Percentiles rank a stretch among this genome's conserved stretches.
Evolutionary conservation across 2,888 invertebrate species (phyloP).

Genomic region (Melanotus villosus): DNA sequence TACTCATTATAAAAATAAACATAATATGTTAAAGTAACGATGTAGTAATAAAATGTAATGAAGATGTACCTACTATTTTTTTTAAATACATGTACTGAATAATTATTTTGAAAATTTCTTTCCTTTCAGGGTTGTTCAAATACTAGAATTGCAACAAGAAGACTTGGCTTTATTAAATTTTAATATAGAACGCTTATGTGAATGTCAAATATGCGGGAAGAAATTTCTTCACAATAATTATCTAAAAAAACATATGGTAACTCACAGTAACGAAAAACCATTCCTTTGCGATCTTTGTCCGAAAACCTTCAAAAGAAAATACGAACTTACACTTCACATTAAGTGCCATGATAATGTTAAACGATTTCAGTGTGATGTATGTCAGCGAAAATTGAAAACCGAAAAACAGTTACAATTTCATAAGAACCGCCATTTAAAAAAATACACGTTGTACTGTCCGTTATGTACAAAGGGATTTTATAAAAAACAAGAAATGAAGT

Average conservation of each 20-base stretch:
- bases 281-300: constrained; percentile 58
- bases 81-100: too few species aligned
- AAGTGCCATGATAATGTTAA: neutral
- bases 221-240: constrained; percentile 42
- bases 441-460: constrained; percentile 7
- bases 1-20: constrained; percentile 56
- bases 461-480: constrained; percentile 34
- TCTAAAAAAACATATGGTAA: constrained; percentile 66
- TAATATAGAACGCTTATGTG: constrained; percentile 9
- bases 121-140: constrained; percentile 2
- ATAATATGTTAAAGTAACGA: constrained; percentile 38
- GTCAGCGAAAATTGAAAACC: neutral
- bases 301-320: neutral
- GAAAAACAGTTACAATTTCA: neutral
- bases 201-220: constrained; percentile 51
- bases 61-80: too few species aligned
- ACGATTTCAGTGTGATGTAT: neutral
- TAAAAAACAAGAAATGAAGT: neutral
- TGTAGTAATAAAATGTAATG: too few species aligned
- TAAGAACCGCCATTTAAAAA: neutral
- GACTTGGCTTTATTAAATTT: neutral
- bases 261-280: constrained; percentile 71
- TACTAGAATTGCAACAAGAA: neutral
- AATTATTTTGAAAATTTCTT: constrained; percentile 3
- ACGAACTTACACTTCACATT: neutral